Base-by-base conservation (phyloP, 2,113 vertebrate genomes). In the Eleginops maclovinus region DNA sequence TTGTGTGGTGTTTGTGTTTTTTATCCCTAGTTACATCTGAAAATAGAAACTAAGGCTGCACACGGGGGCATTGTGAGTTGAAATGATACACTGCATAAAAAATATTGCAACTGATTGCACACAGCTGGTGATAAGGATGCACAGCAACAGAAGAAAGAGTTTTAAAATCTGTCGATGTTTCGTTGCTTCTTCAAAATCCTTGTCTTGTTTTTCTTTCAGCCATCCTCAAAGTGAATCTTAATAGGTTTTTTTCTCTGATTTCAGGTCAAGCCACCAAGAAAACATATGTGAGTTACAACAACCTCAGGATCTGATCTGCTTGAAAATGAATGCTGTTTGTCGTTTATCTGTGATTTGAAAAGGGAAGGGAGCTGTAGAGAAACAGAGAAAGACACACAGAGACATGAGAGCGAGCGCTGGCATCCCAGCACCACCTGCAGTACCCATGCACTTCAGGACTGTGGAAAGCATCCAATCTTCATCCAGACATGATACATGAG, bases 271-370 rank as follows among this genome's bases (percentile, higher is more conserved):
- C 93, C 53, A 94, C 92, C 59, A 94, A 94, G 89, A 94, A 94
- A 87, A 94, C 93, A 41, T 94, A 94, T 22, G 93, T 94, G 90
- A 94, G 92, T 75, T 94, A 94, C 90, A 94, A 94, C 90, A 94
- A 94, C 86, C 93, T 94, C 92, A 94, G 93, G 91, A 93, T 94
- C 88, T 93, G 90, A 94, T 75, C 67, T 79, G 71, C 82, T 83
- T 74, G 83, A 77, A 83, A 76, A 72, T 46, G 24, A 82, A 75
- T 50, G 64, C 64, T 61, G 77, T 87, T 77, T 81, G 78, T 86
- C 64, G 50, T 54, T 82, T 59, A 79, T 87, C 81, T 85, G 82
- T 84, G 83, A 69, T 79, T 63, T 79, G 63, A 81, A 70, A 79
- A 82, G 47, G 40, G 16, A 76, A n/a, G 54, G 59, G 66, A 85